Percentiles rank a stretch among this genome's conserved stretches.
Conservation (phyloP, 2,113 vertebrate species). For the Prionailurus viverrinus region DNA sequence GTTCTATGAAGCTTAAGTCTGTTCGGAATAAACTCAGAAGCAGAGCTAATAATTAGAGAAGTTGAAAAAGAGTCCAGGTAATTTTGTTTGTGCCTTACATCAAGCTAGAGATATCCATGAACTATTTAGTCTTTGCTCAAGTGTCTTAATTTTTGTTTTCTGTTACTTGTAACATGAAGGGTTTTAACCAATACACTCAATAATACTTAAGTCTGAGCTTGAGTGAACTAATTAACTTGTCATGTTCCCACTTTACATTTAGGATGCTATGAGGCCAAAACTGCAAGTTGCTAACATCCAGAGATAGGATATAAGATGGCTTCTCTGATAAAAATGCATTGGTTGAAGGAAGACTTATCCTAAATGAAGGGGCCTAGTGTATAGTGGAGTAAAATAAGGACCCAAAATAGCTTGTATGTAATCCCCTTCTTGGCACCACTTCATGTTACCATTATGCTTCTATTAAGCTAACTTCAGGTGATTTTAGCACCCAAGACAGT, state of each 20-base stretch:
- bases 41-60: background rate
- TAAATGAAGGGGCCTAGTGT: background rate
- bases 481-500: background rate
- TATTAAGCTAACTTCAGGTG: background rate
- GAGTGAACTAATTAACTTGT: background rate
- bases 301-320: background rate
- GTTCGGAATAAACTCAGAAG: background rate
- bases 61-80: background rate
- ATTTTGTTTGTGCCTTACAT: background rate
- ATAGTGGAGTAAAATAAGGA: background rate
- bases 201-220: background rate
- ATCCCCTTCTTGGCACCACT: background rate
- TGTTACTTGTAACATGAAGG: background rate
- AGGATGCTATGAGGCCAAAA: constrained; percentile 10
- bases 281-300: background rate
- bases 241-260: background rate
- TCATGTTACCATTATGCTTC: background rate
- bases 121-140: background rate
- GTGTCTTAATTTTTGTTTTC: constrained; percentile 13
- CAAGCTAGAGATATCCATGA: background rate
- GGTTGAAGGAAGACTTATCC: background rate
- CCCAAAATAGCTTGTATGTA: background rate
- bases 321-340: background rate
- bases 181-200: background rate
- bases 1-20: background rate